Conservation (phyloP, 2,888 invertebrate genomes). For the Temnothorax unifasciatus region DNA sequence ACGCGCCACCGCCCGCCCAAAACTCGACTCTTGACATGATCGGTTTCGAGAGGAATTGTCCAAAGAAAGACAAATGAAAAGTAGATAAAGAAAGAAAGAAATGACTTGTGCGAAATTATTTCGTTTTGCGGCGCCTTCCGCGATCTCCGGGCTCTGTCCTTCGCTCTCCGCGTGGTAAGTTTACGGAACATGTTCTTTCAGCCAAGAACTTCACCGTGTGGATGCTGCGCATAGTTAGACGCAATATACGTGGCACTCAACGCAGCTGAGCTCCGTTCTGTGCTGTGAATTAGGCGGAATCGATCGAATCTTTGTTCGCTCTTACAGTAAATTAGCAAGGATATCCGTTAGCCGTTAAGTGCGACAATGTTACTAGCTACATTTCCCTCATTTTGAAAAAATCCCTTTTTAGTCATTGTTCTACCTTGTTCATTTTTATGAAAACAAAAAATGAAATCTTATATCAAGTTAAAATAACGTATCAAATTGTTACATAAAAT, state of each 20-base stretch:
- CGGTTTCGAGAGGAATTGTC: slow-evolving; percentile 70
- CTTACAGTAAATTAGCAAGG: slow-evolving; percentile 12
- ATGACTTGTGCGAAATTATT: slow-evolving; percentile 58
- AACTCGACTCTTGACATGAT: slow-evolving; percentile 77
- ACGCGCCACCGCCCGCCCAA: slow-evolving; percentile 82
- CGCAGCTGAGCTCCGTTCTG: slow-evolving; percentile 58
- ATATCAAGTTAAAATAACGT: not conserved
- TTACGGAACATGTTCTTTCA: slow-evolving; percentile 63
- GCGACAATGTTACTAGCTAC: not conserved
- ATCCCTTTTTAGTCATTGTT: not conserved
- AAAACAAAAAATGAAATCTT: not conserved
- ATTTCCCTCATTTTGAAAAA: not conserved
- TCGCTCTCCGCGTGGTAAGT: slow-evolving; percentile 78
- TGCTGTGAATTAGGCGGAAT: slow-evolving; percentile 33
- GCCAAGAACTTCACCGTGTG: slow-evolving; percentile 31
- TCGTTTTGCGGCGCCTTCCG: slow-evolving; percentile 73
- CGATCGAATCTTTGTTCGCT: slow-evolving; percentile 15
- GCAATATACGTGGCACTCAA: slow-evolving; percentile 55
- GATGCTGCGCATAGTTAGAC: slow-evolving; percentile 26
- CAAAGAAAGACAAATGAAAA: slow-evolving; percentile 28
- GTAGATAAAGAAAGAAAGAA: slow-evolving; percentile 27
- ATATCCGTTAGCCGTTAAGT: slow-evolving; percentile 20
- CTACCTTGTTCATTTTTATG: not conserved
- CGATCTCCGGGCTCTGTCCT: slow-evolving; percentile 79
- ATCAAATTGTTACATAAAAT: not conserved